Base-by-base conservation (phyloP, 2,113 vertebrate species). In the Ondatra zibethicus region DNA sequence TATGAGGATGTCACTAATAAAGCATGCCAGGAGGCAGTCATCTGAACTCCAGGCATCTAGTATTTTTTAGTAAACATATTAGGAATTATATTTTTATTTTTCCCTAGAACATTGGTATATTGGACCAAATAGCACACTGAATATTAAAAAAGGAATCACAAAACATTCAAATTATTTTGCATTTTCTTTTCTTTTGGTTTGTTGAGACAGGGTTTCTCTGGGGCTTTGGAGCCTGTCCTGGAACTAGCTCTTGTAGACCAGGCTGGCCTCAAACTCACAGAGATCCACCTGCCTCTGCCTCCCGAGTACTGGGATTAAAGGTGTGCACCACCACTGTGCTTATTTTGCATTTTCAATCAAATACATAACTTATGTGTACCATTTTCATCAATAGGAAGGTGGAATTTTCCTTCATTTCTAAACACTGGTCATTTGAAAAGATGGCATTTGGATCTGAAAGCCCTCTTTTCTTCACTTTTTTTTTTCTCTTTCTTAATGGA, bases 351-450 rank as follows among this genome's bases (percentile, higher is more conserved):
- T 89, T 86, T n/a, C 5, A 94, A 85, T 86, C 55, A 91, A 68
- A 87, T 81, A 19, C 39, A 61, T 85, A 10, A 82, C 88, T 45
- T 42, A 2, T 13, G 14, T 72, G 29, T 80, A 75, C 4, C 14
- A 84, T 70, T 95, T 97, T 92, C 72, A 94, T 77, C 6, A 88
- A 63, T 75, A 63, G 42, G 77, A 94, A 89, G 39, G 11, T 66
- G 7, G 13, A 78, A 84, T 88, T 29, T 47, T 45, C 66, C 52
- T 73, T 87, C 9, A 82, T 55, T 87, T 82, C 45, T 93, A 68
- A 76, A 76, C 11, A 66, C 17, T 80, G 63, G 3, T 89, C 73
- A 92, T 73, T 76, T 84, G 11, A 50, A 91, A 55, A 70, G 14
- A 55, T 39, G 27, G 61, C 47, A 50, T 82, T 84, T 77, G 1